Percentiles rank a stretch among this genome's conserved stretches.
Evolutionary conservation across 2,888 invertebrate species (phyloP).

Genomic region (Drosophila borealis): DNA sequence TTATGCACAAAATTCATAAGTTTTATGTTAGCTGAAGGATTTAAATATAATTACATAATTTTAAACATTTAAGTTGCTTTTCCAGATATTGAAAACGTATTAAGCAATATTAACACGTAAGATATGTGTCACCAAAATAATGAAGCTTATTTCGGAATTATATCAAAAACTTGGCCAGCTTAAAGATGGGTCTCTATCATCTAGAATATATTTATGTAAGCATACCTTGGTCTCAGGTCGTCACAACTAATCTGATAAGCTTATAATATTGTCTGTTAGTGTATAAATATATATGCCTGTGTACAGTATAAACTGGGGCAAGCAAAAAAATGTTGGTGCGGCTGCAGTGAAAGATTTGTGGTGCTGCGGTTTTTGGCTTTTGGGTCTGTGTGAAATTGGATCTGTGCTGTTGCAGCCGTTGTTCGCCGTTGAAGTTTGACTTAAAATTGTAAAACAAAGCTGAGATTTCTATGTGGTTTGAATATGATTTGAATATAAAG

Average conservation of each 20-base stretch:
- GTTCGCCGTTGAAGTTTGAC: conserved; percentile 55
- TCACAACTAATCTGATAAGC: not conserved
- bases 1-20: conserved; percentile 1
- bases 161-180: too few relatives aligned
- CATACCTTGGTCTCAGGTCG: not conserved
- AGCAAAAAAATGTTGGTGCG: conserved; percentile 28
- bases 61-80: too few relatives aligned
- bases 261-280: conserved; percentile 5
- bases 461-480: conserved; percentile 68
- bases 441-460: conserved; percentile 55
- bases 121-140: too few relatives aligned
- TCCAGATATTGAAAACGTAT: too few relatives aligned
- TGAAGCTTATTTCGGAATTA: too few relatives aligned
- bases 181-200: too few relatives aligned
- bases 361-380: conserved; percentile 55
- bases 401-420: conserved; percentile 43
- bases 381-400: conserved; percentile 63
- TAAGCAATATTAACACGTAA: too few relatives aligned
- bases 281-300: conserved; percentile 17
- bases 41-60: too few relatives aligned
- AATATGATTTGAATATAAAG: conserved; percentile 57
- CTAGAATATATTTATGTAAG: not conserved
- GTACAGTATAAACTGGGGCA: conserved; percentile 12
- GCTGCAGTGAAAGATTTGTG: conserved; percentile 72
- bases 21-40: not conserved